A percentile compares a stretch with the other conserved stretches of the same genome.
Evolutionary conservation across 2,888 invertebrate species (phyloP).

Genomic region (Abrostola tripartita): DNA sequence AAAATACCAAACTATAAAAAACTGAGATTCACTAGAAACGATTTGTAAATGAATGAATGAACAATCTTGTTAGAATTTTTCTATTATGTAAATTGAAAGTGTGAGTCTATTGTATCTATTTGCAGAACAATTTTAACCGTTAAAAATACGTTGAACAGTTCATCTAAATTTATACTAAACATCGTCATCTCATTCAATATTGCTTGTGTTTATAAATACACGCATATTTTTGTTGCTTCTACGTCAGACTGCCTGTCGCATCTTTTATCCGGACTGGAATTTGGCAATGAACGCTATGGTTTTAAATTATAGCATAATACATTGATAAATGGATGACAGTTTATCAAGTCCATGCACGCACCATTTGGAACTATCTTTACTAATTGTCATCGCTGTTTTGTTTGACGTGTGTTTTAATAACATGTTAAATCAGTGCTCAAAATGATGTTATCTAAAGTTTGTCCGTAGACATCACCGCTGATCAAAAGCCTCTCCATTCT

Average conservation of each 20-base stretch:
- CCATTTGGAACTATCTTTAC: not conserved
- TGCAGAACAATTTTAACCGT: not conserved
- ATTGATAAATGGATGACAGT: not conserved
- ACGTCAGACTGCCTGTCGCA: constrained; percentile 2
- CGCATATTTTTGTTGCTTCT: constrained; percentile 1
- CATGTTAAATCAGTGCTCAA: no score
- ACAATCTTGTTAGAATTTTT: no score
- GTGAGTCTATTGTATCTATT: no score
- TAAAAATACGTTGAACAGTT: not conserved
- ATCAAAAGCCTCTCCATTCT: no score
- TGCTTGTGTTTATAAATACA: constrained; percentile 3
- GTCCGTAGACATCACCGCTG: no score
- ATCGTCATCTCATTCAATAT: constrained; percentile 1
- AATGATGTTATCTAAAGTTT: no score
- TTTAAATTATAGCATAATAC: not conserved
- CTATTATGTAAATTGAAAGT: no score
- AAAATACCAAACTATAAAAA: no score
- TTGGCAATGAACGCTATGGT: constrained; percentile 1
- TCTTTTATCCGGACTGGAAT: constrained; percentile 2
- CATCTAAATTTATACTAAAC: not conserved
- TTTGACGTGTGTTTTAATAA: no score
- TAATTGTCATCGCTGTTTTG: no score
- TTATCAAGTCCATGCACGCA: not conserved
- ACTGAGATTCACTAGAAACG: no score
- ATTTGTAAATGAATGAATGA: no score